Evolutionary conservation across 2,113 vertebrate genomes (phyloP), one percentile per base, ranked within the genome.

Genomic region (Ivindomyrus marchei): DNA sequence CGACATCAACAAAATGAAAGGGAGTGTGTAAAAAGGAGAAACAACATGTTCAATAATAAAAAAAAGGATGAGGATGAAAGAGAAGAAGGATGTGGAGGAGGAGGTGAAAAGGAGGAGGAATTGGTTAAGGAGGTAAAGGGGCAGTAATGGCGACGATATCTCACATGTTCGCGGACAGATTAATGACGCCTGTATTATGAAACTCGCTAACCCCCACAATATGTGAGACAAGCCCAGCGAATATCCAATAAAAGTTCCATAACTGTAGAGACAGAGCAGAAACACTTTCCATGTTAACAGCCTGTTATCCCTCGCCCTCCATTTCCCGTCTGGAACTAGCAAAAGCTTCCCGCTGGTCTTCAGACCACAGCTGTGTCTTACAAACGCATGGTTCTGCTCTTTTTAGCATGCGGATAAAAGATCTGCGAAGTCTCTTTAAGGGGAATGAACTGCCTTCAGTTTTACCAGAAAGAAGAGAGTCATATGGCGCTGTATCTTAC

Each of bases 401-500:
- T 88, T 24, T 88, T 88, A 56, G 19, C 31, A 27, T 11, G 27
- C 39, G 31, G 74, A 80, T 42, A 42, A 80, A 80, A 17, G 19
- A 88, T 62, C 53, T 58, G 49, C 31, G 45, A 8, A 88, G n/a
- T 31, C n/a, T 19, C 27, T 31, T 45, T n/a, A 19, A 11, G 39
- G 46, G 46, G 42, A 66, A 88, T 27, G 39, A 27, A 88, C 21
- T 66, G 39, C 21, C 21, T 62, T 66, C 42, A 11, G 36, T 88
- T 66, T 88, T 66, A 13, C 19, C 87, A 87, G n/a, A 24, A 80
- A 92, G 84, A 92, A 91, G 90, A 27, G 89, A 77, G 88, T 90
- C 91, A 89, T 91, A 92, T 88, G 92, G 17, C 17, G 90, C 89
- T 90, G 90, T 93, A 94, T 93, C 93, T 93, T 92, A 90, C 90